A percentile compares a stretch with the other conserved stretches of the same genome.
Conservation (phyloP, 1,140 invertebrate species). For the Diuraphis noxia region DNA sequence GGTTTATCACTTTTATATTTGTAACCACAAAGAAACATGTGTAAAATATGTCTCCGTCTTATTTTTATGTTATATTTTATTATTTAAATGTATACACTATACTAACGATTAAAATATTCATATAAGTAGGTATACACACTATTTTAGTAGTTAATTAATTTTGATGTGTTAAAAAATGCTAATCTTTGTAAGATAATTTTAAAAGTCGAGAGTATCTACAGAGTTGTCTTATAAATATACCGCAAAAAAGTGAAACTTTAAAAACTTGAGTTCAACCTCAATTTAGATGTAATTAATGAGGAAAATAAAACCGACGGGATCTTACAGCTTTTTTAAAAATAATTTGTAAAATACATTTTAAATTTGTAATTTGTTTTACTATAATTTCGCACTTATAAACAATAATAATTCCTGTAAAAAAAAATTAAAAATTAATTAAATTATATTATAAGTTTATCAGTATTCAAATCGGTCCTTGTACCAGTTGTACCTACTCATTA, state of each 20-base stretch:
- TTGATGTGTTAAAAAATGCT: neutral
- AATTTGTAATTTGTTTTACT: neutral
- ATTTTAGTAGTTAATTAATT: neutral
- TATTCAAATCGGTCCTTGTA: neutral
- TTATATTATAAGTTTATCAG: neutral
- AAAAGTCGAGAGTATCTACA: neutral
- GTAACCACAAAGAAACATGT: neutral
- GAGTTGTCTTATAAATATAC: neutral
- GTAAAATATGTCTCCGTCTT: neutral
- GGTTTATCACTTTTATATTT: neutral
- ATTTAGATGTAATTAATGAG: neutral
- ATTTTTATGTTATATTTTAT: neutral
- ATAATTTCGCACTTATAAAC: neutral
- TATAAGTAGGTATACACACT: neutral
- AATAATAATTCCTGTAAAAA: neutral
- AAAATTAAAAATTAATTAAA: neutral
- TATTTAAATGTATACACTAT: neutral
- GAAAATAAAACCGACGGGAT: neutral
- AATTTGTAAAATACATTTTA: neutral
- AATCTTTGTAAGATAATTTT: neutral
- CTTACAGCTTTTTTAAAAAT: neutral
- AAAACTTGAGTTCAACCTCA: neutral
- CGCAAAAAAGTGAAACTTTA: neutral
- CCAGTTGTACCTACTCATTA: too few species aligned
- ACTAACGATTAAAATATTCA: neutral